phyloP scores from a whole-genome alignment of 2,888 invertebrate genomes.

The Chesias legatella region DNA sequence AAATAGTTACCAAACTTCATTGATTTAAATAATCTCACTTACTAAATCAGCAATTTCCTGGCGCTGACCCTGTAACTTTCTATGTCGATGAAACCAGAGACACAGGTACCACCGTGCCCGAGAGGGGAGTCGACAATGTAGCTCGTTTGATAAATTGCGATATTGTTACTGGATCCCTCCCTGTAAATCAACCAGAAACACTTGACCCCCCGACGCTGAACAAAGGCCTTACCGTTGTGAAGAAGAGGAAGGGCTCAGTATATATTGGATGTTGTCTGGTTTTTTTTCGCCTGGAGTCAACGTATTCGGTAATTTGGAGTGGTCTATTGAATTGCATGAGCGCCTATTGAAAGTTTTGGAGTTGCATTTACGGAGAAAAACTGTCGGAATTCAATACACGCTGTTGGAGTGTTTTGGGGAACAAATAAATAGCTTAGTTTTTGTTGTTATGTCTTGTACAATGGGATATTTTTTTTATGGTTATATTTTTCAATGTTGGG shows the following conservation, averaged over 20 bases:
- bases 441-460: background rate
- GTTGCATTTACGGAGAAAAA: slow-evolving; percentile 23
- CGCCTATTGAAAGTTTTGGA: slow-evolving; percentile 29
- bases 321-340: slow-evolving; percentile 45
- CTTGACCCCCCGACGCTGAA: slow-evolving; percentile 25
- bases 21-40: slow-evolving; percentile 2
- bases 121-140: slow-evolving; percentile 67
- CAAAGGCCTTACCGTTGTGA: slow-evolving; percentile 7
- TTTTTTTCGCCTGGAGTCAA: slow-evolving; percentile 40
- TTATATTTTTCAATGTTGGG: too few relatives aligned
- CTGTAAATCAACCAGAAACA: slow-evolving; percentile 39
- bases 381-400: slow-evolving; percentile 7
- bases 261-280: slow-evolving; percentile 30
- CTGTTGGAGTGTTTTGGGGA: slow-evolving; percentile 2
- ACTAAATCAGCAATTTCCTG: slow-evolving; percentile 19
- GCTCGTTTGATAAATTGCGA: slow-evolving; percentile 77
- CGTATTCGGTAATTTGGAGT: slow-evolving; percentile 47
- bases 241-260: slow-evolving; percentile 20
- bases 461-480: background rate
- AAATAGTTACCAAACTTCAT: too few relatives aligned
- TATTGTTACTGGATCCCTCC: slow-evolving; percentile 64
- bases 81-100: slow-evolving; percentile 41
- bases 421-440: background rate
- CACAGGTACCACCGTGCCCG: slow-evolving; percentile 34
- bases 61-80: slow-evolving; percentile 36